These are phyloP conservation scores for Pyxicephalus adspersus DNA, from an alignment of 2,113 vertebrate genomes.

Conservation along the genomic window DNA sequence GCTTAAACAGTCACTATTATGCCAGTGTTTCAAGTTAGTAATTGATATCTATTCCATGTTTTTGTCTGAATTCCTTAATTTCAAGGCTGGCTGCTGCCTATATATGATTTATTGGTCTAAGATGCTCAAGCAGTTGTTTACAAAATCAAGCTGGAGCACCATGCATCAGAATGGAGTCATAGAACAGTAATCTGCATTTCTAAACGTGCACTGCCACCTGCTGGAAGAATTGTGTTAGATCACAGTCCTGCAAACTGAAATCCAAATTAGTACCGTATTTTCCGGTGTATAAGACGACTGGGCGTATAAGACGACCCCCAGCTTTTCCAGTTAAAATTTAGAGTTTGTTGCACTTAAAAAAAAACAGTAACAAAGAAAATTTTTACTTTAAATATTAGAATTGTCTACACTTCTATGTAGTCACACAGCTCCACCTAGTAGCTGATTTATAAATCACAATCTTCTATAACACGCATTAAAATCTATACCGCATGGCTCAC, in stretches of 20 bases:
- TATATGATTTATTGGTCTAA: constrained; percentile 19
- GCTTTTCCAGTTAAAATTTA: too few relatives aligned
- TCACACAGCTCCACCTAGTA: too few relatives aligned
- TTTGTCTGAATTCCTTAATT: constrained; percentile 5
- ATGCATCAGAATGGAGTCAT: background rate
- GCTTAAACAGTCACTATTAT: background rate
- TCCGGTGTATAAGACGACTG: too few relatives aligned
- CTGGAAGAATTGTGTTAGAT: background rate
- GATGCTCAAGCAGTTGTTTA: background rate
- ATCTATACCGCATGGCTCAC: too few relatives aligned
- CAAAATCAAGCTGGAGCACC: background rate
- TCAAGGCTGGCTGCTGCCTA: constrained; percentile 1
- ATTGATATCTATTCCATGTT: background rate
- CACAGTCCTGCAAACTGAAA: background rate
- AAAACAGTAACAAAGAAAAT: too few relatives aligned
- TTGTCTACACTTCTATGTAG: too few relatives aligned
- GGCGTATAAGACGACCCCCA: too few relatives aligned
- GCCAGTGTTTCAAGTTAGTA: background rate
- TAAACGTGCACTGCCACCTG: constrained; percentile 30
- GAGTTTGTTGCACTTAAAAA: too few relatives aligned
- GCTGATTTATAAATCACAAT: too few relatives aligned
- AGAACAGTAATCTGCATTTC: background rate
- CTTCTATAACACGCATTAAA: too few relatives aligned
- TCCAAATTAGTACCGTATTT: too few relatives aligned
- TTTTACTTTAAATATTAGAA: too few relatives aligned